These are phyloP conservation scores for Xiphophorus birchmanni DNA, from an alignment of 2,797 vertebrate genomes.

Conservation along the genomic window DNA sequence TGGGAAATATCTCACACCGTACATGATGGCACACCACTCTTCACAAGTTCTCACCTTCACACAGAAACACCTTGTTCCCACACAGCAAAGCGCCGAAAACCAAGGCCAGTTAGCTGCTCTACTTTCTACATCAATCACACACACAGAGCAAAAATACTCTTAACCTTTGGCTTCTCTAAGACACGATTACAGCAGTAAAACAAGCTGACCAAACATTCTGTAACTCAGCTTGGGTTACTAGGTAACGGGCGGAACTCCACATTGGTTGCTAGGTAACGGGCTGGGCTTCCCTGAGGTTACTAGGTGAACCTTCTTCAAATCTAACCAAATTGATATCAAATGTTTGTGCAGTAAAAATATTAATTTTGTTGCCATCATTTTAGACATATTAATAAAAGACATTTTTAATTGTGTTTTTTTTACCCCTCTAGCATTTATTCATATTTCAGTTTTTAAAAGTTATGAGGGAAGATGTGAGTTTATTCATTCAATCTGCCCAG, in stretches of 20 bases:
- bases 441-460: background rate
- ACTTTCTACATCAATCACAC: conserved; percentile 5
- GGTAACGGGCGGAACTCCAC: too few relatives aligned
- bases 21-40: conserved; percentile 10
- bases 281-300: too few relatives aligned
- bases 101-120: conserved; percentile 4
- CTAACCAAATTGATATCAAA: too few relatives aligned
- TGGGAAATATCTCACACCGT: conserved; percentile 37
- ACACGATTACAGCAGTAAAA: conserved; percentile 22
- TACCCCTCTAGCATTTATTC: background rate
- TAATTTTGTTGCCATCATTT: too few relatives aligned
- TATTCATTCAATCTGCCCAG: background rate
- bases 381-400: background rate
- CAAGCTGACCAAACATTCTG: too few relatives aligned
- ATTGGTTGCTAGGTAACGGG: too few relatives aligned
- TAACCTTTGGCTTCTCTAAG: background rate
- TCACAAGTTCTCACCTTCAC: conserved; percentile 37
- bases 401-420: background rate
- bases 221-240: too few relatives aligned
- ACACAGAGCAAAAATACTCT: background rate
- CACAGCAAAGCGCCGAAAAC: conserved; percentile 8
- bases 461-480: background rate
- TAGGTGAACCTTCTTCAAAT: too few relatives aligned
- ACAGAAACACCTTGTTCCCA: conserved; percentile 4
- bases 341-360: too few relatives aligned